Conservation (phyloP, 2,113 vertebrate genomes). For the Brachypodius melanocephalos region DNA sequence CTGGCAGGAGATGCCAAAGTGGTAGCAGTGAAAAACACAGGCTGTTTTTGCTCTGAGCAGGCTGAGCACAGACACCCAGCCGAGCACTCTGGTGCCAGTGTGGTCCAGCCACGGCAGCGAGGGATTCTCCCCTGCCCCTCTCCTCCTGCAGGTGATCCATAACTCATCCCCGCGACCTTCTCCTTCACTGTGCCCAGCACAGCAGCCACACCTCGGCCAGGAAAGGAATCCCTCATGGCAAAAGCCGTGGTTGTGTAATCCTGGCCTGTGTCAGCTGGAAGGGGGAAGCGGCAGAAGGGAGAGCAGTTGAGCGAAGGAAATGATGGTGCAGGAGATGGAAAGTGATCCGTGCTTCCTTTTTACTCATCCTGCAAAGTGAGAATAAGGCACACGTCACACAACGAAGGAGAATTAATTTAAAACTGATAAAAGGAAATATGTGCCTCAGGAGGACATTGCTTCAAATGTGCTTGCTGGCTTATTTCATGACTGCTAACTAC, state of each 20-base stretch:
- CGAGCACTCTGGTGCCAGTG: background rate
- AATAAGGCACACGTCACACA: constrained; percentile 1
- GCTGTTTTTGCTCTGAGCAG: background rate
- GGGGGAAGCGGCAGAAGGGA: background rate
- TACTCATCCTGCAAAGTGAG: constrained; percentile 9
- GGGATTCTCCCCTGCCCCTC: background rate
- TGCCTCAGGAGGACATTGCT: background rate
- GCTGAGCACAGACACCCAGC: background rate
- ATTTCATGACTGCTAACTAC: constrained; percentile 56
- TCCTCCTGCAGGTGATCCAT: background rate
- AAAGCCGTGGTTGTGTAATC: background rate
- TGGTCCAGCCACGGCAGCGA: rapidly evolving
- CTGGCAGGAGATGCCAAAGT: constrained; percentile 23
- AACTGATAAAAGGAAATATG: constrained; percentile 43
- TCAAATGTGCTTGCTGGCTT: background rate
- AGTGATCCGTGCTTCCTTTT: constrained; percentile 5
- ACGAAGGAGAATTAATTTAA: constrained; percentile 51
- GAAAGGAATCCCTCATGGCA: background rate
- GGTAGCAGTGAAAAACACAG: constrained; percentile 12
- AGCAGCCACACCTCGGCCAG: background rate
- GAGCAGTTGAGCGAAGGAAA: background rate
- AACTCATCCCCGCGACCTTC: background rate
- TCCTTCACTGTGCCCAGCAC: background rate
- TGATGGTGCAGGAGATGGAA: background rate
- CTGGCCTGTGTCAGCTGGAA: background rate